These are phyloP conservation scores for Stegostoma tigrinum DNA, from an alignment of 2,113 vertebrate genomes.

Conservation along the genomic window DNA sequence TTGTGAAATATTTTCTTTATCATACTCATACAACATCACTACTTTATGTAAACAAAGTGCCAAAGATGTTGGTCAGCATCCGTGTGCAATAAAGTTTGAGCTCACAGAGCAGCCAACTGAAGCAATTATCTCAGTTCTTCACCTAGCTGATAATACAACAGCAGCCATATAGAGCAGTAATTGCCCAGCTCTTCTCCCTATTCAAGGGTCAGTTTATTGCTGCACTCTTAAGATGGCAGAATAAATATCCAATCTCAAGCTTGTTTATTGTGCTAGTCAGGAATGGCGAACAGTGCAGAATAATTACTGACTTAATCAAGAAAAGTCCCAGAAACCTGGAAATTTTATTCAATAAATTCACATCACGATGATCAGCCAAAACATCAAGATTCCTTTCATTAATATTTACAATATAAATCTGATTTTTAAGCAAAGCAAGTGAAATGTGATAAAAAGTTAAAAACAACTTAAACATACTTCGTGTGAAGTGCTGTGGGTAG, in stretches of 20 bases:
- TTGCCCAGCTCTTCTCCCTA: not conserved
- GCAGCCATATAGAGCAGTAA: not conserved
- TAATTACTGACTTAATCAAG: not conserved
- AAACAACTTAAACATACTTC: not conserved
- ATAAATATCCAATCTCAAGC: not conserved
- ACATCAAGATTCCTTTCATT: not conserved
- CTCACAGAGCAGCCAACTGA: not conserved
- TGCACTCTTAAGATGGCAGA: not conserved
- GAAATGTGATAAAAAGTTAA: not conserved
- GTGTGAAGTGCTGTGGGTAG: not conserved
- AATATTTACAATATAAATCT: not conserved
- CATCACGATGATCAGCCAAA: not conserved
- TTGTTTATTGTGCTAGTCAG: not conserved
- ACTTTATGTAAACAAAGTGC: not conserved
- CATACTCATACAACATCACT: not conserved
- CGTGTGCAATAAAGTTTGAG: not conserved
- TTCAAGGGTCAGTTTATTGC: not conserved
- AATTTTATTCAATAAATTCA: not conserved
- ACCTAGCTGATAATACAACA: not conserved
- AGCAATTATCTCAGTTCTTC: not conserved
- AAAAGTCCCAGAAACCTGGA: not conserved
- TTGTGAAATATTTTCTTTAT: not conserved
- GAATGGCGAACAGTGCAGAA: not conserved
- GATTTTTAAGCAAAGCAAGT: not conserved
- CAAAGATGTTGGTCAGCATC: not conserved